Percentiles rank a stretch among this genome's conserved stretches.
phyloP scores from a whole-genome alignment of 2,113 vertebrate genomes.

The Noctilio leporinus region DNA sequence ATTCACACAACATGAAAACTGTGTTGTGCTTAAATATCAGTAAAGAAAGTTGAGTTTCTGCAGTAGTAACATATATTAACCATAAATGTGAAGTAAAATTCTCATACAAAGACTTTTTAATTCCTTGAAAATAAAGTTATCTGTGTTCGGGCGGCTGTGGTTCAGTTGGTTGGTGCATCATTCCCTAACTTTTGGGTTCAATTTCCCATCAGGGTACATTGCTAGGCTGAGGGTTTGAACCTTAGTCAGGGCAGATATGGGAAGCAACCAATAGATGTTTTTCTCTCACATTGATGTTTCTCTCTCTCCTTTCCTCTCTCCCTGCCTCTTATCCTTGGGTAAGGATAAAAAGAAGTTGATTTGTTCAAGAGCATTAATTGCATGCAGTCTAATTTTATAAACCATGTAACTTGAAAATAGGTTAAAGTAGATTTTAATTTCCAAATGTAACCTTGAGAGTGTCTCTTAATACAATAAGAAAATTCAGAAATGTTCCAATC shows the following conservation, averaged over 20 bases:
- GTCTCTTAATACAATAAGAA: neutral
- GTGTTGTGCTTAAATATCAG: neutral
- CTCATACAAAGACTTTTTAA: neutral
- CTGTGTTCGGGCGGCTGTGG: neutral
- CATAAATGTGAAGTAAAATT: neutral
- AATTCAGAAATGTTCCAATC: neutral
- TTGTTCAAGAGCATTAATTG: neutral
- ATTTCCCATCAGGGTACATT: too few species aligned
- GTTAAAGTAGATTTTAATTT: neutral
- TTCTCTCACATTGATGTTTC: too few species aligned
- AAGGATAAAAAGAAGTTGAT: neutral
- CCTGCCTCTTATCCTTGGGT: too few species aligned
- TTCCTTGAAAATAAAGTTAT: conserved; percentile 3
- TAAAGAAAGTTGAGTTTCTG: neutral
- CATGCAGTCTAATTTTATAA: neutral
- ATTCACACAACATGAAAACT: neutral
- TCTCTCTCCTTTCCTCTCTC: too few species aligned
- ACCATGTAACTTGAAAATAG: neutral
- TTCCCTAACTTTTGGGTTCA: too few species aligned
- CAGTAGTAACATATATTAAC: neutral
- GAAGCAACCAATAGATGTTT: too few species aligned
- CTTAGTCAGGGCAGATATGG: too few species aligned
- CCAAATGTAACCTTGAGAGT: neutral
- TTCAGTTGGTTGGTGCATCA: too few species aligned
- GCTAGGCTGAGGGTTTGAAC: too few species aligned